Percentiles rank a stretch among this genome's conserved stretches.
Conservation (phyloP, 2,888 invertebrate genomes). For the Nipponacmea schrenckii region DNA sequence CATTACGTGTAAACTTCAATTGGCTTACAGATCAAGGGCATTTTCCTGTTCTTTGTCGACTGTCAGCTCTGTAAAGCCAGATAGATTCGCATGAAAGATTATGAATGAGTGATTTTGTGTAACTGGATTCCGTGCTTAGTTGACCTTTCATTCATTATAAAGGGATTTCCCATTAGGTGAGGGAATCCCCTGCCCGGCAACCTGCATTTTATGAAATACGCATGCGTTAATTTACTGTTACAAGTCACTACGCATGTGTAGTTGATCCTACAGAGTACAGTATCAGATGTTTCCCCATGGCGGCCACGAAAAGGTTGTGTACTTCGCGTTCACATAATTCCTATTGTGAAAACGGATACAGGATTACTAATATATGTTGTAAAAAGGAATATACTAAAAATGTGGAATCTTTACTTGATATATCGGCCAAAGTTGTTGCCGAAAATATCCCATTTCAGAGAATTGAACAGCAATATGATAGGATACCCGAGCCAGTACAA, state of each 20-base stretch:
- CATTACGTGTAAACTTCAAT: conserved; percentile 11
- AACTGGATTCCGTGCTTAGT: conserved; percentile 31
- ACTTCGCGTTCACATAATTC: conserved; percentile 53
- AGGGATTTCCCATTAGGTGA: conserved; percentile 37
- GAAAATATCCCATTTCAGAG: conserved; percentile 86
- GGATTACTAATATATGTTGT: conserved; percentile 44
- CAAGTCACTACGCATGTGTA: conserved; percentile 53
- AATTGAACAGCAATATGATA: conserved; percentile 86
- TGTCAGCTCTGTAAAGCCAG: conserved; percentile 3
- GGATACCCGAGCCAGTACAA: conserved; percentile 90
- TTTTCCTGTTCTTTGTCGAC: conserved; percentile 12
- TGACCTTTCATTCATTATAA: conserved; percentile 48
- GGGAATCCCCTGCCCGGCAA: conserved; percentile 38
- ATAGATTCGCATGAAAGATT: conserved; percentile 20
- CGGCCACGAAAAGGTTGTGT: conserved; percentile 62
- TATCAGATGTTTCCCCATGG: conserved; percentile 63
- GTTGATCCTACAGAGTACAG: conserved; percentile 25
- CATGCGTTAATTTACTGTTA: conserved; percentile 48
- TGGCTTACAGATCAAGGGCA: conserved; percentile 9
- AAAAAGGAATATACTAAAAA: conserved; percentile 52
- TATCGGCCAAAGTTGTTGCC: conserved; percentile 85
- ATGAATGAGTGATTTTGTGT: conserved; percentile 18
- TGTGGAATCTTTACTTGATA: conserved; percentile 80
- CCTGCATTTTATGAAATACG: conserved; percentile 33
- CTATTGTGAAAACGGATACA: conserved; percentile 41